A percentile compares a stretch with the other conserved stretches of the same genome.
phyloP scores from a whole-genome alignment of 1,140 invertebrate species.

The Cotesia vestalis region DNA sequence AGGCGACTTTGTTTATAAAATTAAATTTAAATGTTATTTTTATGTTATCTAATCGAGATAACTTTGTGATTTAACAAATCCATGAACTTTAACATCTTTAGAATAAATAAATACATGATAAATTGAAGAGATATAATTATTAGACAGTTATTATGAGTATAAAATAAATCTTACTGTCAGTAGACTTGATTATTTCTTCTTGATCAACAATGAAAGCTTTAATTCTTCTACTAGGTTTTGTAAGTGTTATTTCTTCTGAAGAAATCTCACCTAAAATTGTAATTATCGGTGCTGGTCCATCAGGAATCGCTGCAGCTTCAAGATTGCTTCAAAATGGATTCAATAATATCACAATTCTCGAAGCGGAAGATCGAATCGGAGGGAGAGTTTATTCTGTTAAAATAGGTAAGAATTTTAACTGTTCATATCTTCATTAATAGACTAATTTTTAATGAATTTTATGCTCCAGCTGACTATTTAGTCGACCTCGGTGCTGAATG shows the following conservation, averaged over 20 bases:
- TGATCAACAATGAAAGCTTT: neutral
- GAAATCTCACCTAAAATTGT: constrained; percentile 52
- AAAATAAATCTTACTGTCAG: too few relatives aligned
- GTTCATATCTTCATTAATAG: neutral
- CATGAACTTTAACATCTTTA: neutral
- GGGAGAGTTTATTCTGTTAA: constrained; percentile 73
- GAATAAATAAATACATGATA: too few relatives aligned
- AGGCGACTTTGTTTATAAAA: neutral
- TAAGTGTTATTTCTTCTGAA: neutral
- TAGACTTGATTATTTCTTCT: too few relatives aligned
- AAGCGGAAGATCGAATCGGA: constrained; percentile 77
- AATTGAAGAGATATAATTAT: too few relatives aligned
- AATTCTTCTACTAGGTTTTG: neutral
- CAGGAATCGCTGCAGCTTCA: constrained; percentile 70
- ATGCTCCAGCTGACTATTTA: constrained; percentile 32
- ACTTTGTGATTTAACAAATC: constrained; percentile 9
- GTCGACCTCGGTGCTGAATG: constrained; percentile 66
- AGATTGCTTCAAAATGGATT: constrained; percentile 67
- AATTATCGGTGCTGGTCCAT: constrained; percentile 69
- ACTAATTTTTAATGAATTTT: neutral
- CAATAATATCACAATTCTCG: constrained; percentile 69
- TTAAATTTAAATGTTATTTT: neutral
- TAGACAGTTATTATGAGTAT: too few relatives aligned
- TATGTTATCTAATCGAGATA: neutral
- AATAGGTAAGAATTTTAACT: constrained; percentile 59